Conservation (phyloP, 2,113 vertebrate genomes). For the Pheucticus melanocephalus region DNA sequence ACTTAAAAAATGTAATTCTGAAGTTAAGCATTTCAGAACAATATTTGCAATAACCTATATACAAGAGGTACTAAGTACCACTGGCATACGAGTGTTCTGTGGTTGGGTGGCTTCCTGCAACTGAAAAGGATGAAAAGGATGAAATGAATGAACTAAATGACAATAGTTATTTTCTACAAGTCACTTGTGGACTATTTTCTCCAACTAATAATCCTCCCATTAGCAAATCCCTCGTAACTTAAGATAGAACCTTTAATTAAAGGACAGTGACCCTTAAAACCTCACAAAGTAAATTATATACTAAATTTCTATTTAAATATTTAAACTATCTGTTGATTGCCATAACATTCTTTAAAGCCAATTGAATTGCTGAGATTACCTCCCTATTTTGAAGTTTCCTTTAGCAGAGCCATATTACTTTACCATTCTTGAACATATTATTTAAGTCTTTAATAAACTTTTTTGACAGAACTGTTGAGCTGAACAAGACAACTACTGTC, state of each 20-base stretch:
- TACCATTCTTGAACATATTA: conserved; percentile 60
- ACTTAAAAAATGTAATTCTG: conserved; percentile 86
- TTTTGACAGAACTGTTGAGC: conserved; percentile 70
- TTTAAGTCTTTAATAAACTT: conserved; percentile 66
- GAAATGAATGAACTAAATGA: conserved; percentile 71
- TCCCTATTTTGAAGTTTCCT: conserved; percentile 48
- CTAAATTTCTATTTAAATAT: conserved; percentile 73
- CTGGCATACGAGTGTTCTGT: conserved; percentile 79
- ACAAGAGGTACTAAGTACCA: conserved; percentile 86
- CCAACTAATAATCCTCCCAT: conserved; percentile 74
- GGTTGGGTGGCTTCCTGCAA: conserved; percentile 77
- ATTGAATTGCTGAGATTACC: conserved; percentile 53
- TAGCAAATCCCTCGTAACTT: conserved; percentile 71
- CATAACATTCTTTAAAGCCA: conserved; percentile 65
- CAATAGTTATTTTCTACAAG: conserved; percentile 70
- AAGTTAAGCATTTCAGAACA: conserved; percentile 87
- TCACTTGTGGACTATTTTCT: conserved; percentile 70
- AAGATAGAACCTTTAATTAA: conserved; percentile 71
- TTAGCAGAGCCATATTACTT: conserved; percentile 48
- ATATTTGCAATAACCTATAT: conserved; percentile 89
- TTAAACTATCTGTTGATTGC: conserved; percentile 67
- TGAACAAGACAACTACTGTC: conserved; percentile 66
- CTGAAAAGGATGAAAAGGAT: conserved; percentile 76
- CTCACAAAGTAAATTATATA: conserved; percentile 71
- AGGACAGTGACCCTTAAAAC: conserved; percentile 70